These are phyloP conservation scores for Hydra vulgaris DNA, from an alignment of 30 jellyfish, hydroid and myxozoan genomes.

Conservation along the genomic window DNA sequence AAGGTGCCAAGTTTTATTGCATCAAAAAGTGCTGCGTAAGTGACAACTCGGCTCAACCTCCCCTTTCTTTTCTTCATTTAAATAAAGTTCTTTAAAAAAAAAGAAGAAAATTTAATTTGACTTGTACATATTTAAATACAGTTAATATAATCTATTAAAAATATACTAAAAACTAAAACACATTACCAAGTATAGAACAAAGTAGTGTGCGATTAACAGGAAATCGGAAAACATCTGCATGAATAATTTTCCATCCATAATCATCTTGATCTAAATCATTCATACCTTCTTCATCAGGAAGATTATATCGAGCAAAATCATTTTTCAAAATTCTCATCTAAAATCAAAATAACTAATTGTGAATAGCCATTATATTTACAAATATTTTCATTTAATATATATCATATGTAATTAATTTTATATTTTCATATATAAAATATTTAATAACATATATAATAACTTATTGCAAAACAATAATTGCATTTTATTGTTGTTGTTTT, in stretches of 20 bases:
- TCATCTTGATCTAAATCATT: conserved; percentile 80
- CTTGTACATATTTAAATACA: neutral
- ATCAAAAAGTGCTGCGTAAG: too few relatives aligned
- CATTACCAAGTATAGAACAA: conserved; percentile 73
- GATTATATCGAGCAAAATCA: conserved; percentile 75
- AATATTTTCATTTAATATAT: neutral
- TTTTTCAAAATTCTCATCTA: conserved; percentile 80
- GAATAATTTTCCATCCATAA: conserved; percentile 94
- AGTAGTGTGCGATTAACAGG: conserved; percentile 76
- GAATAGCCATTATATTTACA: neutral
- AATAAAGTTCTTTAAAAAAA: too few relatives aligned
- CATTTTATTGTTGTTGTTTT: too few relatives aligned
- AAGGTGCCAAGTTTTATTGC: too few relatives aligned
- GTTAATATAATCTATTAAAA: neutral
- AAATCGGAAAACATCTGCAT: conserved; percentile 89
- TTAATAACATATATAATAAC: neutral
- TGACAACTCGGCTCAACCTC: too few relatives aligned
- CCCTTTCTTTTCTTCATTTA: too few relatives aligned
- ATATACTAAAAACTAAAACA: neutral
- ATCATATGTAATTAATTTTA: neutral
- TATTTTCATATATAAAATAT: neutral
- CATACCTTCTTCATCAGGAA: conserved; percentile 62
- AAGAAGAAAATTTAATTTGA: neutral
- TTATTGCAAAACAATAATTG: too few relatives aligned
- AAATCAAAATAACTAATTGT: neutral